These are phyloP conservation scores for Nymphalis urticae DNA, from an alignment of 2,888 invertebrate species.

Conservation along the genomic window DNA sequence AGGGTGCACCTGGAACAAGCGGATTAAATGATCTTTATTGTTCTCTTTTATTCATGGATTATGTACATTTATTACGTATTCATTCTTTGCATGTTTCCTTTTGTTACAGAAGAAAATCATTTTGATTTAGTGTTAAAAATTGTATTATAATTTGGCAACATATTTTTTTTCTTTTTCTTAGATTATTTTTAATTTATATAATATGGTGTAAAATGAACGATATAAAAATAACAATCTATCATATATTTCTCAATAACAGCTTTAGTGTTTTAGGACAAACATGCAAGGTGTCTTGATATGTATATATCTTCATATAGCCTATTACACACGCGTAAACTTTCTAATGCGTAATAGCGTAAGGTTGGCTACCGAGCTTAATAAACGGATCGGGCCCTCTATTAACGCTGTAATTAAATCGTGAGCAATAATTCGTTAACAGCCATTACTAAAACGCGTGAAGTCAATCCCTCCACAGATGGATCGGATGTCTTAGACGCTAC, in stretches of 20 bases:
- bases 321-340: slow-evolving; percentile 40
- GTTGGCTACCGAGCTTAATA: slow-evolving; percentile 59
- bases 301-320: neutral
- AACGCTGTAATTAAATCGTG: slow-evolving; percentile 70
- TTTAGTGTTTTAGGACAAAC: neutral
- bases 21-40: slow-evolving; percentile 22
- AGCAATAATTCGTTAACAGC: slow-evolving; percentile 67
- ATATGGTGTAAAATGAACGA: too few species aligned
- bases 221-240: too few species aligned
- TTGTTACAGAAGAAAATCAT: too few species aligned
- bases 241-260: too few species aligned
- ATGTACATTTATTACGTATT: neutral
- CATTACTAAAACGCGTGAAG: slow-evolving; percentile 62
- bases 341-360: slow-evolving; percentile 46
- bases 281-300: neutral
- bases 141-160: too few species aligned
- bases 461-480: slow-evolving; percentile 18
- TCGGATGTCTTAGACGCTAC: slow-evolving; percentile 9
- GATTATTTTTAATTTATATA: too few species aligned
- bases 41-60: slow-evolving; percentile 11
- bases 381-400: slow-evolving; percentile 51
- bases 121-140: too few species aligned
- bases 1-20: slow-evolving; percentile 34
- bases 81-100: too few species aligned
- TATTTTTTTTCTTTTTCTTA: too few species aligned